Evolutionary conservation across 2,113 vertebrate genomes (phyloP), one percentile per base, ranked within the genome.

Genomic region (Dipodomys spectabilis): DNA sequence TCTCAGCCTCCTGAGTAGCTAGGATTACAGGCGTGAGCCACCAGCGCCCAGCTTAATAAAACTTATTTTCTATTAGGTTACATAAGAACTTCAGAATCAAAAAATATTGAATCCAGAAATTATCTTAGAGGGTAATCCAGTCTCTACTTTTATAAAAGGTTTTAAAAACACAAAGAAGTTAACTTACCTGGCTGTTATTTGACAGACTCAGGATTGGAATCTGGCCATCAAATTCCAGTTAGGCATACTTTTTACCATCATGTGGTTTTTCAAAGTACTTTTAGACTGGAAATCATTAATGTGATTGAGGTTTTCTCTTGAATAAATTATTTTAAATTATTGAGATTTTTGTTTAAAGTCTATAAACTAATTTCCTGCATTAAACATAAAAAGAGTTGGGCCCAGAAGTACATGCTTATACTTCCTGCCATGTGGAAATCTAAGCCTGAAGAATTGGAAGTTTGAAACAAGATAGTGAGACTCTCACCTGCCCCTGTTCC

Each of bases 261-360:
- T 27, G 49, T 73, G 32, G 35, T 28, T 62, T 82, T 64, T 18
- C 22, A 87, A 62, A n/a, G 62, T 27, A 22, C 11, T 19, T 93
- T 90, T 73, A 84, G 6, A 88, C 60, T 74, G 80, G 77, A 92
- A 91, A 57, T 73, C 30, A 88, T 64, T 87, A 72, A 86, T n/a
- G 9, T 87, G 60, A 93, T 45, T 81, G n/a, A 74, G 5, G 1
- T 27, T 95, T 93, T 84, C 89, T 25, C 39, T 93, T 95, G 39
- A 83, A 77, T 84, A 73, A 84, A 57, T 74, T 85, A 78, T 69
- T 77, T 92, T 44, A 86, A 94, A 88, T 79, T 88, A 87, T 74
- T 79, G 74, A 49, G 20, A 88, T 68, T 88, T 73, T 16, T 79
- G 87, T 82, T 87, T 64, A 19, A 89, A 86, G 69, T 49, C 72